phyloP scores from a whole-genome alignment of 2,113 vertebrate species.

The Typhlomys cinereus region DNA sequence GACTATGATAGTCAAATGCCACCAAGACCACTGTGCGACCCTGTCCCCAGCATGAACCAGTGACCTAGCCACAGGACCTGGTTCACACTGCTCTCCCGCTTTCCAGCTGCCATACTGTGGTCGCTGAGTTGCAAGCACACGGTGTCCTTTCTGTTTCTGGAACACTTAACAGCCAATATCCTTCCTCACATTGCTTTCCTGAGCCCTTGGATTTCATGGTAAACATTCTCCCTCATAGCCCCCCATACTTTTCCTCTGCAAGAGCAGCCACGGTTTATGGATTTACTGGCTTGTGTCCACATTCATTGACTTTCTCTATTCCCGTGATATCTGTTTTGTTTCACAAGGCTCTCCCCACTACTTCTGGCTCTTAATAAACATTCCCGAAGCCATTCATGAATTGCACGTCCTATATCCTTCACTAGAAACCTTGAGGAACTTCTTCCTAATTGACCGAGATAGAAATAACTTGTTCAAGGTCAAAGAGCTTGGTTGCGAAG shows the following conservation, averaged over 20 bases:
- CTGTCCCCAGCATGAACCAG: neutral
- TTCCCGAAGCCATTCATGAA: neutral
- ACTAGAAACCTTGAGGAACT: neutral
- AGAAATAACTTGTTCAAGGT: neutral
- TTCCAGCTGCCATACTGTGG: neutral
- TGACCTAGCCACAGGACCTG: neutral
- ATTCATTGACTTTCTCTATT: neutral
- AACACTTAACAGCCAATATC: neutral
- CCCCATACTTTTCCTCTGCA: neutral
- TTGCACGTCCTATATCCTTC: neutral
- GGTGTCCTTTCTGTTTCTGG: neutral
- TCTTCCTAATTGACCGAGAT: neutral
- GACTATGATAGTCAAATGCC: too few relatives aligned
- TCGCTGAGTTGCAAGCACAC: neutral
- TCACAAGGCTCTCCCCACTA: neutral
- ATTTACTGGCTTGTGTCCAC: neutral
- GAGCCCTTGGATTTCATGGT: neutral
- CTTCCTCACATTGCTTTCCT: neutral
- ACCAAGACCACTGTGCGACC: neutral
- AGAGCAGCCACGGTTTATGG: neutral
- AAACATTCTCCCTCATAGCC: neutral
- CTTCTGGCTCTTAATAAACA: neutral
- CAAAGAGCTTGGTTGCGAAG: neutral
- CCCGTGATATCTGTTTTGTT: neutral
- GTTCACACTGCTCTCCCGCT: neutral